These are phyloP conservation scores for Globodera rostochiensis DNA, from an alignment of 1,140 invertebrate genomes.

Conservation along the genomic window DNA sequence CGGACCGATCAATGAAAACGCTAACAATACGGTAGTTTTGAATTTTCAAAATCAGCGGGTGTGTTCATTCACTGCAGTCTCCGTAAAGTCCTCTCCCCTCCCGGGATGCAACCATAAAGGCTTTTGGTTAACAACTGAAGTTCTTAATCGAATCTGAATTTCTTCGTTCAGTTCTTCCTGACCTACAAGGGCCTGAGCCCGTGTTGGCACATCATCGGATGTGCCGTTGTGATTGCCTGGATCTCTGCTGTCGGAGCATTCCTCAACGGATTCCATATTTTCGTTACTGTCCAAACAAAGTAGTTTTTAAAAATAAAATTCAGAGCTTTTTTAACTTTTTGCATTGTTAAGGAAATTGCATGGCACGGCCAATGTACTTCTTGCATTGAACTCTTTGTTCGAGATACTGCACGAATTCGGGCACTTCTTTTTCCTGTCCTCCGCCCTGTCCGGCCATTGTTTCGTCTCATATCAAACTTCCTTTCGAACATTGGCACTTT, in stretches of 20 bases:
- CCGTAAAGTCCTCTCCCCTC: no score
- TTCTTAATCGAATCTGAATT: no score
- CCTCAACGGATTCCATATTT: neutral
- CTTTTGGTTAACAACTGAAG: no score
- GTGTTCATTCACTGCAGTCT: no score
- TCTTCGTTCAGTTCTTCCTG: no score
- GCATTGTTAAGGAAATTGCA: neutral
- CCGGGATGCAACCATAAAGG: no score
- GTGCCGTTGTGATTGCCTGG: neutral
- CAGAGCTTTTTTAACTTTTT: neutral
- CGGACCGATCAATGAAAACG: no score
- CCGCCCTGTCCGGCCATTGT: neutral
- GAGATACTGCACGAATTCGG: neutral
- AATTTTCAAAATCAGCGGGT: no score
- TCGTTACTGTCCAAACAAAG: slow-evolving; percentile 4
- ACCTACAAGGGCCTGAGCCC: no score
- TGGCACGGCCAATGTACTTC: neutral
- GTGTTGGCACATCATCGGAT: neutral
- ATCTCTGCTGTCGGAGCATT: neutral
- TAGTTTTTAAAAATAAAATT: neutral
- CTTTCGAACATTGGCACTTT: neutral
- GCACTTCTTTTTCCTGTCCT: neutral
- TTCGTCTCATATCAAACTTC: neutral
- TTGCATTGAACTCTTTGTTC: slow-evolving; percentile 6
- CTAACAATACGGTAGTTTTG: no score